Percentiles rank a stretch among this genome's conserved stretches.
phyloP scores from a whole-genome alignment of 2,888 invertebrate genomes.

The Iselma pallidipennis region DNA sequence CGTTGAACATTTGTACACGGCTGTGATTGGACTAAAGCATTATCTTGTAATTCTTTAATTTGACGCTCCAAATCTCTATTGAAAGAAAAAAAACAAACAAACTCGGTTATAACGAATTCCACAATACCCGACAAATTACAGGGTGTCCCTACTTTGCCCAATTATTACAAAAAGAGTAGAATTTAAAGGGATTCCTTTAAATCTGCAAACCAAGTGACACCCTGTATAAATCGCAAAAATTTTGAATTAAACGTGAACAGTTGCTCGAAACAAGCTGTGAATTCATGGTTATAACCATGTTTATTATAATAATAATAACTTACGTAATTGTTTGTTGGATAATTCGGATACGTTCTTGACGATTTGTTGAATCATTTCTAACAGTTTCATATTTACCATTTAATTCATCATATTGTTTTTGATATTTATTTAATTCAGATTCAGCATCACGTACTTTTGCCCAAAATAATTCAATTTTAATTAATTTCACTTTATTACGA shows the following conservation, averaged over 20 bases:
- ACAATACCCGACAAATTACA: neutral
- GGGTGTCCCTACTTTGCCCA: too few relatives aligned
- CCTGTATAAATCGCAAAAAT: neutral
- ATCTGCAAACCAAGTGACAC: too few relatives aligned
- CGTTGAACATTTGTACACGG: constrained; percentile 45
- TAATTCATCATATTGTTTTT: constrained; percentile 60
- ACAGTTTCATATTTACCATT: constrained; percentile 54
- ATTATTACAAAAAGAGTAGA: neutral
- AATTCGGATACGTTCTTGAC: constrained; percentile 24
- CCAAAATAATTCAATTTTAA: constrained; percentile 48
- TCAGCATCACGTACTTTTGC: constrained; percentile 46
- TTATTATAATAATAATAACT: constrained; percentile 9
- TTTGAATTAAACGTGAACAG: too few relatives aligned
- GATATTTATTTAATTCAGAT: constrained; percentile 38
- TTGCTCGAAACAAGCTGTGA: too few relatives aligned
- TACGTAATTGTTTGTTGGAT: constrained; percentile 24
- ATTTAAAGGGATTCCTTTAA: too few relatives aligned
- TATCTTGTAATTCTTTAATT: constrained; percentile 48
- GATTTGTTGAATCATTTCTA: constrained; percentile 26
- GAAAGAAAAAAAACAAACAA: neutral
- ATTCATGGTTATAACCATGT: too few relatives aligned
- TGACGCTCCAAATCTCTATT: constrained; percentile 38
- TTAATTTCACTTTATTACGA: constrained; percentile 42
- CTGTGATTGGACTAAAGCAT: constrained; percentile 52
- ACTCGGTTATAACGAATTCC: neutral